Conservation (phyloP, 2,888 invertebrate genomes). For the Mamestra brassicae region DNA sequence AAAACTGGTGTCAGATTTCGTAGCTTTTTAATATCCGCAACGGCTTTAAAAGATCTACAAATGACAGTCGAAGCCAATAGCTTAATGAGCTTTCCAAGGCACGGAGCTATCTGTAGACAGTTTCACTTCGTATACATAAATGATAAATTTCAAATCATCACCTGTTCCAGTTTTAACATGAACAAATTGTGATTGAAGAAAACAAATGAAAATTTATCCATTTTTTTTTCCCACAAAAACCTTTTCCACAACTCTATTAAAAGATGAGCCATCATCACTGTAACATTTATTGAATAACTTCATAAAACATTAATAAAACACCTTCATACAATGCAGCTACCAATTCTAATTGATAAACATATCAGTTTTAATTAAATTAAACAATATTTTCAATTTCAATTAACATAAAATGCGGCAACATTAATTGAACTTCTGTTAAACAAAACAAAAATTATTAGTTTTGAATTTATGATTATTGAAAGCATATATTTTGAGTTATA, state of each 20-base stretch:
- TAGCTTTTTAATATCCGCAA: too few relatives aligned
- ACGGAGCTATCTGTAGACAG: too few relatives aligned
- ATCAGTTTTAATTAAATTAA: slow-evolving; percentile 40
- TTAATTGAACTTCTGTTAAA: slow-evolving; percentile 37
- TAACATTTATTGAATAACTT: slow-evolving; percentile 14
- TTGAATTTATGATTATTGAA: slow-evolving; percentile 39
- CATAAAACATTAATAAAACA: slow-evolving; percentile 18
- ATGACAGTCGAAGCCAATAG: too few relatives aligned
- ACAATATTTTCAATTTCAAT: slow-evolving; percentile 40
- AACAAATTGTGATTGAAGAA: too few relatives aligned
- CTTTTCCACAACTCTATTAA: background rate
- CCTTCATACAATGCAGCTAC: slow-evolving; percentile 20
- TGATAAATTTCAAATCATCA: too few relatives aligned
- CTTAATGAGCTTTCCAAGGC: too few relatives aligned
- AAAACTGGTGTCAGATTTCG: too few relatives aligned
- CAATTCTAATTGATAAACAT: slow-evolving; percentile 39
- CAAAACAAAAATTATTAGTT: slow-evolving; percentile 39
- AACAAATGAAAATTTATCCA: too few relatives aligned
- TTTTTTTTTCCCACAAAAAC: slow-evolving; percentile 24
- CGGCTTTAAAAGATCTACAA: too few relatives aligned
- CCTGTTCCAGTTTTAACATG: too few relatives aligned
- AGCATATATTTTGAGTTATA: slow-evolving; percentile 32
- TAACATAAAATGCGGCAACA: slow-evolving; percentile 36
- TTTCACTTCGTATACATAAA: too few relatives aligned
- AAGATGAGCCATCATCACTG: slow-evolving; percentile 4